Evolutionary conservation across 2,113 vertebrate species (phyloP).

Genomic region (Cynopterus brachyotis): DNA sequence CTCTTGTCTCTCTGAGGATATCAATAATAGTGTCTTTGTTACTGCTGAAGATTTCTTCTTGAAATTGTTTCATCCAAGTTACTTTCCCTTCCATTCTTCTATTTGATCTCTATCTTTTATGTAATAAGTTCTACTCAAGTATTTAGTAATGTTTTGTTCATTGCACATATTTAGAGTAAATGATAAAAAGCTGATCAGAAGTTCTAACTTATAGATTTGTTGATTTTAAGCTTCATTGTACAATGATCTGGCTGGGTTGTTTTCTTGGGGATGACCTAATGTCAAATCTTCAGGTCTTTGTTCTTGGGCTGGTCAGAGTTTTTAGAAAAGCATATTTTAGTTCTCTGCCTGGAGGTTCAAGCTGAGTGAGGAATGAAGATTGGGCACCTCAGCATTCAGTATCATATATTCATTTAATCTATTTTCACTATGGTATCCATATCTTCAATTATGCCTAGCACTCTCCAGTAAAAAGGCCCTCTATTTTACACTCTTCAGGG

Average conservation of each 20-base stretch:
- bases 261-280: background rate
- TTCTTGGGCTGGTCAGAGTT: background rate
- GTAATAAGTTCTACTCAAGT: background rate
- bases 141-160: background rate
- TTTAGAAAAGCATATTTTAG: background rate
- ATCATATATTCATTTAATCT: background rate
- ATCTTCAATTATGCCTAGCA: background rate
- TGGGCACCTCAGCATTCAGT: background rate
- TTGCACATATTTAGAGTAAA: background rate
- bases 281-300: background rate
- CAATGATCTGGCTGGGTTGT: background rate
- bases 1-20: background rate
- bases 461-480: background rate
- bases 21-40: background rate
- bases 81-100: background rate
- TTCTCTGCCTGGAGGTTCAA: background rate
- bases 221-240: background rate
- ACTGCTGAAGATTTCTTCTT: background rate
- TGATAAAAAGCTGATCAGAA: background rate
- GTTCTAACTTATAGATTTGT: background rate
- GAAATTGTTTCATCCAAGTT: constrained; percentile 28
- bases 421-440: background rate
- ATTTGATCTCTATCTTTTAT: background rate
- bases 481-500: background rate
- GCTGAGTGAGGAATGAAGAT: background rate